A percentile compares a stretch with the other conserved stretches of the same genome.
phyloP scores from a whole-genome alignment of 2,888 invertebrate genomes.

The Eledona agricola region DNA sequence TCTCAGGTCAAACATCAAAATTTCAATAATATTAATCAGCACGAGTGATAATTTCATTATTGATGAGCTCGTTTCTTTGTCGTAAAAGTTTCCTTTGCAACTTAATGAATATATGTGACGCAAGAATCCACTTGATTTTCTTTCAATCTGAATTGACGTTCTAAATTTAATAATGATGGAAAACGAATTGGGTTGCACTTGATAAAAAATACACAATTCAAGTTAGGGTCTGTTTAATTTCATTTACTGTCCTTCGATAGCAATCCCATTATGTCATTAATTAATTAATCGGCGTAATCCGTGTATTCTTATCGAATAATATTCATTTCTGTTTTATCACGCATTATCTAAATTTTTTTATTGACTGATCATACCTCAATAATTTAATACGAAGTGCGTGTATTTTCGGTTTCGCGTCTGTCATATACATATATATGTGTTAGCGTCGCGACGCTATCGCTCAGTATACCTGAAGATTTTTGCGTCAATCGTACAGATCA shows the following conservation, averaged over 20 bases:
- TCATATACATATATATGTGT: conserved; percentile 46
- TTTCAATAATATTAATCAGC: conserved; percentile 21
- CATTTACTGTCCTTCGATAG: conserved; percentile 1
- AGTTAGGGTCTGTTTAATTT: conserved; percentile 14
- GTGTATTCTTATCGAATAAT: conserved; percentile 23
- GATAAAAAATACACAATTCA: conserved; percentile 1
- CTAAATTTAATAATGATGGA: conserved; percentile 28
- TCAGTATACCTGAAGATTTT: conserved; percentile 48
- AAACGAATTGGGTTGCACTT: conserved; percentile 3
- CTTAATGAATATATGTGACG: conserved; percentile 21
- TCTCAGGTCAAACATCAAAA: conserved; percentile 36
- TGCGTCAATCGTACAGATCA: conserved; percentile 17
- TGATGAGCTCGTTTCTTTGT: conserved; percentile 11
- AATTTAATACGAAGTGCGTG: conserved; percentile 42
- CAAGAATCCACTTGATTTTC: conserved; percentile 26
- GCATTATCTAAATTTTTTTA: conserved; percentile 38
- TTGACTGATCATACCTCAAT: conserved; percentile 32
- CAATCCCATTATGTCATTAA: conserved; percentile 11
- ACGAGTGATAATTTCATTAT: conserved; percentile 13
- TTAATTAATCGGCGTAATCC: conserved; percentile 18
- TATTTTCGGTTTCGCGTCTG: conserved; percentile 46
- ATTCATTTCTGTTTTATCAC: conserved; percentile 19
- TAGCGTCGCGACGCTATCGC: conserved; percentile 52
- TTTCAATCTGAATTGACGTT: conserved; percentile 18
- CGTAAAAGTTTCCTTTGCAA: too few relatives aligned